Conservation (phyloP, 2,888 invertebrate species). For the Acronicta alni region DNA sequence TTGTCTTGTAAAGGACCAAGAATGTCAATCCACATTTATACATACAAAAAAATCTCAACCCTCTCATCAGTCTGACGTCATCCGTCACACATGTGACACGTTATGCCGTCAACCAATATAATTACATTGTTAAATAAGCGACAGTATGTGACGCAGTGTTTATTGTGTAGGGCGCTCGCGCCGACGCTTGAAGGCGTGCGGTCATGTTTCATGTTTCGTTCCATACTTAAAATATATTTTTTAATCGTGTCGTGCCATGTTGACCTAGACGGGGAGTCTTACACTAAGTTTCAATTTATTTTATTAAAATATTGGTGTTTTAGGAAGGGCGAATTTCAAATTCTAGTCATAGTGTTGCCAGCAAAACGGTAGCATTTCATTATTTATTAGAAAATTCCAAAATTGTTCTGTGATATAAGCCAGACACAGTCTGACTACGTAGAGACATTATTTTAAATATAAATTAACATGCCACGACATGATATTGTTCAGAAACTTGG, state of each 20-base stretch:
- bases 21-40: neutral
- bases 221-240: constrained; percentile 23
- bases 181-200: constrained; percentile 83
- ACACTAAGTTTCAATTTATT: constrained; percentile 7
- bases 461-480: constrained; percentile 33
- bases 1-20: too few relatives aligned
- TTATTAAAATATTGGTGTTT: constrained; percentile 1
- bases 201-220: constrained; percentile 77
- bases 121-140: constrained; percentile 61
- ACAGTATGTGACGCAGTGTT: constrained; percentile 57
- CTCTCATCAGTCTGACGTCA: constrained; percentile 21
- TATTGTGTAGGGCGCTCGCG: constrained; percentile 68
- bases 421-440: constrained; percentile 37
- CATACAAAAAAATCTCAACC: neutral
- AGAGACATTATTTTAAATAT: constrained; percentile 22
- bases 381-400: constrained; percentile 28
- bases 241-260: constrained; percentile 44
- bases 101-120: constrained; percentile 43
- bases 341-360: constrained; percentile 27
- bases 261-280: constrained; percentile 5
- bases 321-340: constrained; percentile 29
- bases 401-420: constrained; percentile 46
- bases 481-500: constrained; percentile 58
- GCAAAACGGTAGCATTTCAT: constrained; percentile 5
- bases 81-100: constrained; percentile 17